phyloP scores from a whole-genome alignment of 2,888 invertebrate genomes.

The Rhingia campestris region DNA sequence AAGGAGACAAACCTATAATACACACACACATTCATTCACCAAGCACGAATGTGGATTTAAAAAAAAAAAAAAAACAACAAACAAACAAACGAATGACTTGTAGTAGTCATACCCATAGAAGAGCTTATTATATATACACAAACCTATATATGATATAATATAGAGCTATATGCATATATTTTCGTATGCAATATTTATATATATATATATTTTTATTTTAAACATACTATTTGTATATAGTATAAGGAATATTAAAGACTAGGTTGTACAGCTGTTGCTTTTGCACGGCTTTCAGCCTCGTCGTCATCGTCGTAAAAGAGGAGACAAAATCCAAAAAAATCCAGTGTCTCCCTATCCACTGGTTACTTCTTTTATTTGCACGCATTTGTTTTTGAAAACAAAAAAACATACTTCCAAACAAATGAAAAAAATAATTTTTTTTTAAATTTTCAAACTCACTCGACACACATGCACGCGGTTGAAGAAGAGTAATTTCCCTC shows the following conservation, averaged over 20 bases:
- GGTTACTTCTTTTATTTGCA: slow-evolving; percentile 73
- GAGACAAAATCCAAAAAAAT: slow-evolving; percentile 14
- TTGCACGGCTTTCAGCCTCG: slow-evolving; percentile 51
- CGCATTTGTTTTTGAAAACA: slow-evolving; percentile 58
- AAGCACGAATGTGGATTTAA: slow-evolving; percentile 76
- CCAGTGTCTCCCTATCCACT: slow-evolving; percentile 24
- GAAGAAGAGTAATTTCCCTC: slow-evolving; percentile 5
- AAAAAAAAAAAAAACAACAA: no score
- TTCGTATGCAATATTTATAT: slow-evolving; percentile 80
- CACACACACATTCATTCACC: slow-evolving; percentile 75
- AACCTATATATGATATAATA: slow-evolving; percentile 69
- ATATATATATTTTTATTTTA: slow-evolving; percentile 75
- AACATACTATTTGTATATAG: slow-evolving; percentile 74
- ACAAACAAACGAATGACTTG: slow-evolving; percentile 34
- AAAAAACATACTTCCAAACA: slow-evolving; percentile 11
- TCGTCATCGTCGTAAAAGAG: slow-evolving; percentile 45
- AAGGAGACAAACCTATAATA: slow-evolving; percentile 57
- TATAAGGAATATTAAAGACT: slow-evolving; percentile 65
- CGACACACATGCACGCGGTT: slow-evolving; percentile 22
- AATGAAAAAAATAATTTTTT: neutral
- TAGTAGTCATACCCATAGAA: slow-evolving; percentile 66
- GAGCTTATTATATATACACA: slow-evolving; percentile 70
- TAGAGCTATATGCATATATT: slow-evolving; percentile 80
- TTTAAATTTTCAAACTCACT: slow-evolving; percentile 13
- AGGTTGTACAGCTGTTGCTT: slow-evolving; percentile 56